phyloP scores from a whole-genome alignment of 2,888 invertebrate genomes.

The Imbricaverruca yamaguchii region DNA sequence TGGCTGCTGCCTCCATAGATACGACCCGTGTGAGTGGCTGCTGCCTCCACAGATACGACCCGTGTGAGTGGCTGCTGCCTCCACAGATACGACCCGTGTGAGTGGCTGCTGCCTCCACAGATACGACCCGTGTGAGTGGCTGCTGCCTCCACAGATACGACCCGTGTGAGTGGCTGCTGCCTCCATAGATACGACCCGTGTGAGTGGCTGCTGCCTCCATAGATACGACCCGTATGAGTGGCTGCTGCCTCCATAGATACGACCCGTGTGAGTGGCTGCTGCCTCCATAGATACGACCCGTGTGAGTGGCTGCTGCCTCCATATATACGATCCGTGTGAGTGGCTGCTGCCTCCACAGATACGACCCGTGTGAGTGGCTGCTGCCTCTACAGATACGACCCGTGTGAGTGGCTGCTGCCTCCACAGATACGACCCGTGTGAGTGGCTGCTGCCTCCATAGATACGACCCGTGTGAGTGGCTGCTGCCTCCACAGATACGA shows the following conservation, averaged over 20 bases:
- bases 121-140: conserved; percentile 59
- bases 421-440: too few species aligned
- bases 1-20: too few species aligned
- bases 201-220: conserved; percentile 36
- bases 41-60: too few species aligned
- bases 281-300: too few species aligned
- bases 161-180: too few species aligned
- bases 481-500: too few species aligned
- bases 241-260: conserved; percentile 72
- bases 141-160: too few species aligned
- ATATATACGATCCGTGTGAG: conserved; percentile 66
- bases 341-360: background rate
- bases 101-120: conserved; percentile 56
- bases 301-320: conserved; percentile 50
- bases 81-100: too few species aligned
- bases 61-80: too few species aligned
- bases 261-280: conserved; percentile 52
- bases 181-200: conserved; percentile 73
- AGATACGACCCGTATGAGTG: too few species aligned
- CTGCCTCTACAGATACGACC: conserved; percentile 74
- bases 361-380: too few species aligned
- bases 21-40: too few species aligned
- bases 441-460: conserved; percentile 61
- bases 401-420: conserved; percentile 43
- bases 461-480: conserved; percentile 59